Evolutionary conservation across 2,113 vertebrate genomes (phyloP), one percentile per base, ranked within the genome.

Genomic region (Nerophis lumbriciformis): DNA sequence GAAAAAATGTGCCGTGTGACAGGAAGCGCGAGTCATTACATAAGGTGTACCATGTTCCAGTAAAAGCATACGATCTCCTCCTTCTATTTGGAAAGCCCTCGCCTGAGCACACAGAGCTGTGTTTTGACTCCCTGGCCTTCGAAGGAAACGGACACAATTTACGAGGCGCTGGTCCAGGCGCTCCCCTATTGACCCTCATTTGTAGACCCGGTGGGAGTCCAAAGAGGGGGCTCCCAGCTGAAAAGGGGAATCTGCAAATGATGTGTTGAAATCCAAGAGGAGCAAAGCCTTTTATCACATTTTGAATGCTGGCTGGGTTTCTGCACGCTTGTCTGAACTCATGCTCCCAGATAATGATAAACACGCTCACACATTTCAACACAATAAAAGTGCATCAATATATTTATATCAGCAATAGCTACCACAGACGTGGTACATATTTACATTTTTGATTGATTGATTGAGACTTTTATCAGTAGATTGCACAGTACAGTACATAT

Each of bases 11-110:
- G 71, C 10, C 57, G 63, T 1, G 36, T 68, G 71, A 75, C 68
- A 66, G 75, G 72, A 82, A 84, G 62, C 79, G 78, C 72, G 74
- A 80, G 54, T 68, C 48, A 71, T 86, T 87, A 81, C 80, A 77
- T 74, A 83, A 86, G 77, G 64, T 58, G 66, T 13, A 48, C 44
- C 19, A 37, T 12, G 63, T 75, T 85, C 81, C 85, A 85, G 81
- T 64, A 73, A 76, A 84, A 85, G 68, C 84, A 85, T 28, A 73
- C 69, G 45, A 63, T 58, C 77, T 55, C 78, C 70, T 79, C 63
- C 74, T 84, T 11, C 73, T 79, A 77, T 80, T 85, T 83, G 77
- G 78, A 83, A 82, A 76, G 67, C 68, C 71, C 54, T 60, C 28
- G 62, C 72, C 66, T 79, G 62, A 7, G 65, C 80, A 68, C 52